Conservation (phyloP, 2,797 vertebrate species). For the Eremophila alpestris region DNA sequence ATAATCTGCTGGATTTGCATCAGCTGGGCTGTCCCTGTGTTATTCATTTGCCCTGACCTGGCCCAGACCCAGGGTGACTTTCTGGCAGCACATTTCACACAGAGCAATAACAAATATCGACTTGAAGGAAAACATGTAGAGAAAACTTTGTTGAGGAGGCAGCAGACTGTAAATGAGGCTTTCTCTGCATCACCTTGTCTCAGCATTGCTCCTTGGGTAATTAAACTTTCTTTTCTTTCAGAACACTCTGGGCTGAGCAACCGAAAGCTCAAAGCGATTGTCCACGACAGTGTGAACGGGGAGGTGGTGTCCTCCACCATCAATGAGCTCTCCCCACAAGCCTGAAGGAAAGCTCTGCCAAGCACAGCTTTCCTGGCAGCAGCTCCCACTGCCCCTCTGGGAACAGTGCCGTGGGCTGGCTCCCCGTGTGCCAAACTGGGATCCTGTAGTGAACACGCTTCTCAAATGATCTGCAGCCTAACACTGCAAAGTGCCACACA, state of each 20-base stretch:
- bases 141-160: not conserved
- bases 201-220: not conserved
- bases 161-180: not conserved
- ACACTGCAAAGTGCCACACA: not conserved
- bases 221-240: not conserved
- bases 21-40: not conserved
- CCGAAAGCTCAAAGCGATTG: slow-evolving; percentile 72
- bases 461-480: not conserved
- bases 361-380: not conserved
- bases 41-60: slow-evolving; percentile 37
- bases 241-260: not conserved
- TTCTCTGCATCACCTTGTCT: not conserved
- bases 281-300: slow-evolving; percentile 75
- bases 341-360: slow-evolving; percentile 8
- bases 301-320: slow-evolving; percentile 75
- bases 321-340: slow-evolving; percentile 71
- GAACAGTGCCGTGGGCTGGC: not conserved
- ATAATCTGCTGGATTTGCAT: slow-evolving; percentile 45
- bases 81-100: not conserved
- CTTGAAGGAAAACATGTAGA: not conserved
- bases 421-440: not conserved
- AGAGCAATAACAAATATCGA: not conserved
- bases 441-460: not conserved
- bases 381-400: not conserved
- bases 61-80: not conserved